Evolutionary conservation across 2,888 invertebrate genomes (phyloP).

Genomic region (Dicyrtoma fusca): DNA sequence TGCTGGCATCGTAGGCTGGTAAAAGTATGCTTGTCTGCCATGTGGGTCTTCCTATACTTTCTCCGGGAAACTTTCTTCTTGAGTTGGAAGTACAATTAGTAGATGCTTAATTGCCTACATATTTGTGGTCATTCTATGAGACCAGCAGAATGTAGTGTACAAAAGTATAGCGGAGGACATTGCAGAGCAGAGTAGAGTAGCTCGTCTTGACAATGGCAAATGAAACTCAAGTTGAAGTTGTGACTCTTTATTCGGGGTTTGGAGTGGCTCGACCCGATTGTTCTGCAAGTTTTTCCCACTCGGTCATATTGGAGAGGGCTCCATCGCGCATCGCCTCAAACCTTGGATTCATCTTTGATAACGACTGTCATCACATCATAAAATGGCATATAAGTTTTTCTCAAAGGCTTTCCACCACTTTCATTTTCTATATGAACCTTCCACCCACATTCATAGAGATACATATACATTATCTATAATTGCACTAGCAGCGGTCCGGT

Average conservation of each 20-base stretch:
- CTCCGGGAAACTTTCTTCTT: not conserved
- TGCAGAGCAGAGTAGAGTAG: not conserved
- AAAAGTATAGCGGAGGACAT: not conserved
- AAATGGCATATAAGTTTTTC: not conserved
- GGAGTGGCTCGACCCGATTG: slow-evolving; percentile 6
- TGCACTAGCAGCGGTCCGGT: too few species aligned
- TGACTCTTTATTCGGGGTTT: not conserved
- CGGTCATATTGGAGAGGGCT: slow-evolving; percentile 61
- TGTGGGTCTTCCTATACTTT: too few species aligned
- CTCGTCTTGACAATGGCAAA: not conserved
- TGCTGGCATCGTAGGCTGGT: too few species aligned
- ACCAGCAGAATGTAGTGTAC: not conserved
- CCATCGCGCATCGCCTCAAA: slow-evolving; percentile 62
- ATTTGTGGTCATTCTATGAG: slow-evolving; percentile 7
- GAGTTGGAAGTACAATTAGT: not conserved
- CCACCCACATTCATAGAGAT: too few species aligned
- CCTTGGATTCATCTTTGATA: slow-evolving; percentile 61
- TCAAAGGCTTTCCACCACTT: too few species aligned
- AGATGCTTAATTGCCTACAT: not conserved
- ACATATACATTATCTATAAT: too few species aligned
- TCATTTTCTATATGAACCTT: too few species aligned
- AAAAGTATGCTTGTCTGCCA: too few species aligned
- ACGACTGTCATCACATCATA: slow-evolving; percentile 58
- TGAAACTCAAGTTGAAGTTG: slow-evolving; percentile 2
- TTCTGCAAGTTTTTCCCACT: slow-evolving; percentile 60